A percentile compares a stretch with the other conserved stretches of the same genome.
phyloP scores from a whole-genome alignment of 2,888 invertebrate species.

The Siphlonurus alternatus region DNA sequence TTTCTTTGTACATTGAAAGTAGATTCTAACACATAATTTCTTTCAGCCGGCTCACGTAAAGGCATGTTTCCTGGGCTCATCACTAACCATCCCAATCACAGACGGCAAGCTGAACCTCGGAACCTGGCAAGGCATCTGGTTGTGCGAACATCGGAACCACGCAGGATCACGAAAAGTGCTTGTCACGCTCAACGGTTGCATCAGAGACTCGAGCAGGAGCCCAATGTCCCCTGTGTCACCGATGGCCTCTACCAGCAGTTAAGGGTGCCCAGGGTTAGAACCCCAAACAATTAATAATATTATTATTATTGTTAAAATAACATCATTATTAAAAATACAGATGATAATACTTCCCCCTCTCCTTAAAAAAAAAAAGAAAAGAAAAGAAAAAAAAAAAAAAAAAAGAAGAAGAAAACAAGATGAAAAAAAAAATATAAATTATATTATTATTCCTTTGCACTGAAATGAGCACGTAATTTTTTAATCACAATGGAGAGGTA shows the following conservation, averaged over 20 bases:
- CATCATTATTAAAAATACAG: not conserved
- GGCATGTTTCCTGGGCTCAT: constrained; percentile 90
- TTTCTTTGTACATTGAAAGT: not conserved
- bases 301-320: not conserved
- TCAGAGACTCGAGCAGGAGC: constrained; percentile 59
- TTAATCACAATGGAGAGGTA: too few species aligned
- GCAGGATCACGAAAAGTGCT: constrained; percentile 82
- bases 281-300: not conserved
- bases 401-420: too few species aligned
- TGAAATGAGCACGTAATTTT: too few species aligned
- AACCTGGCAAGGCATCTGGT: constrained; percentile 97
- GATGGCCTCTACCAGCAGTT: constrained; percentile 84
- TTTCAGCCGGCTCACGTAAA: constrained; percentile 92
- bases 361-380: not conserved
- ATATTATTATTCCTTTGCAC: too few species aligned
- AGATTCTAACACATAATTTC: not conserved
- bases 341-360: not conserved
- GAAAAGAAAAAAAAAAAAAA: too few species aligned
- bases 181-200: constrained; percentile 79
- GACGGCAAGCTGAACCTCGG: constrained; percentile 90
- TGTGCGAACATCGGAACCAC: constrained; percentile 94
- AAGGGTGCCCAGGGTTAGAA: constrained; percentile 23
- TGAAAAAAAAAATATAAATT: too few species aligned
- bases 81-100: constrained; percentile 88
- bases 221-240: constrained; percentile 72